Evolutionary conservation across 2,888 invertebrate species (phyloP).

Genomic region (Oxyteleia sp.): DNA sequence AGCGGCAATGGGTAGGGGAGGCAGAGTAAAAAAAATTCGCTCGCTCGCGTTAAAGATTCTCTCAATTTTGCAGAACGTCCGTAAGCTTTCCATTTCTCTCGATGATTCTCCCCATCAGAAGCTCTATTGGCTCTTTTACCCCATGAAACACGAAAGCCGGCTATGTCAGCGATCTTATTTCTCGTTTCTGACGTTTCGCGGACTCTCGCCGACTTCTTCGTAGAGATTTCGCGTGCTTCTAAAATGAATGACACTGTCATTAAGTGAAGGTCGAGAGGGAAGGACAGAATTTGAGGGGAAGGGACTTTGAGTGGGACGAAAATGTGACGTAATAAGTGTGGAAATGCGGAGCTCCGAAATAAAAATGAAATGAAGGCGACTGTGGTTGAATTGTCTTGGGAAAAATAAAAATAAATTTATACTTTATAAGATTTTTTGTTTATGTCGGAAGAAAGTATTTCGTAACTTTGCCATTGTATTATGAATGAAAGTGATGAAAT

Average conservation of each 20-base stretch:
- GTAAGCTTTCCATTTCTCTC: slow-evolving; percentile 20
- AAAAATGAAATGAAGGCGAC: too few relatives aligned
- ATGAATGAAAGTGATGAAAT: too few relatives aligned
- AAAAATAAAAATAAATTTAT: too few relatives aligned
- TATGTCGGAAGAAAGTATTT: too few relatives aligned
- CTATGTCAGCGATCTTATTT: slow-evolving; percentile 15
- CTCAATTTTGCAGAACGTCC: slow-evolving; percentile 5
- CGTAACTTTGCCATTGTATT: too few relatives aligned
- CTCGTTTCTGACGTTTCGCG: slow-evolving; percentile 11
- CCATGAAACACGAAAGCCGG: slow-evolving; percentile 10
- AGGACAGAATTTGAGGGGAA: too few relatives aligned
- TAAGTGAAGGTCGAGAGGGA: too few relatives aligned
- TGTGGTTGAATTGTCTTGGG: too few relatives aligned
- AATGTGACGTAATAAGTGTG: neutral
- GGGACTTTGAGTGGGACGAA: neutral
- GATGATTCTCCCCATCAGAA: slow-evolving; percentile 32
- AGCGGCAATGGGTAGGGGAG: neutral
- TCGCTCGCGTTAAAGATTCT: slow-evolving; percentile 8
- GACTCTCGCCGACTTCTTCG: neutral
- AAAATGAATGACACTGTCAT: too few relatives aligned
- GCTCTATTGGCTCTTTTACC: slow-evolving; percentile 26
- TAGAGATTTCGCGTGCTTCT: too few relatives aligned
- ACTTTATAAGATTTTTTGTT: too few relatives aligned
- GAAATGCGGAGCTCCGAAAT: neutral
- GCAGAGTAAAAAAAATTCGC: slow-evolving; percentile 1